Conservation (phyloP, 2,888 invertebrate genomes). For the Rotaria macrura region DNA sequence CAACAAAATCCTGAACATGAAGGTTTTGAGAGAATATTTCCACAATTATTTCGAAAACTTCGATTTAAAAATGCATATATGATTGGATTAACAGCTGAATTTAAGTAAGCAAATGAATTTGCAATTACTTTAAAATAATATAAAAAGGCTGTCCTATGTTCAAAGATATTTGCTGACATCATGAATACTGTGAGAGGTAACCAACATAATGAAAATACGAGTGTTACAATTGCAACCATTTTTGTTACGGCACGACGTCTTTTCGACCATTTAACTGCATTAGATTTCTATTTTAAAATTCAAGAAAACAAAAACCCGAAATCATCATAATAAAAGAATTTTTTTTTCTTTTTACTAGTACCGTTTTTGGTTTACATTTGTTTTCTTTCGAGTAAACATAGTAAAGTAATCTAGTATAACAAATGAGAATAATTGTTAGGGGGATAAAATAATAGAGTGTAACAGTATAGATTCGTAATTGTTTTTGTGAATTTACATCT, state of each 20-base stretch:
- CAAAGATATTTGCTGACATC: neutral
- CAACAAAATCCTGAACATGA: neutral
- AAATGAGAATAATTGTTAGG: constrained; percentile 25
- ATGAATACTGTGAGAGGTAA: constrained; percentile 29
- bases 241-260: constrained; percentile 20
- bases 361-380: neutral
- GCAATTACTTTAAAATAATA: constrained; percentile 28
- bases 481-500: neutral
- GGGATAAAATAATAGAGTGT: constrained; percentile 30
- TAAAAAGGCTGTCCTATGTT: neutral
- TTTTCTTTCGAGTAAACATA: constrained; percentile 25
- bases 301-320: neutral
- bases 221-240: constrained; percentile 29
- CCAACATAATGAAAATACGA: constrained; percentile 33
- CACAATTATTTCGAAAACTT: constrained; percentile 28
- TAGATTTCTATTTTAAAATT: neutral
- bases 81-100: constrained; percentile 29
- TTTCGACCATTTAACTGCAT: neutral
- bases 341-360: neutral
- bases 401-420: constrained; percentile 25
- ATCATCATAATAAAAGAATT: neutral
- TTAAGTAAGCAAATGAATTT: constrained; percentile 29
- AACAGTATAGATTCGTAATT: neutral
- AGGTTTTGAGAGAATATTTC: neutral
- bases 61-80: constrained; percentile 32